These are phyloP conservation scores for Acanthosepion pharaonis DNA, from an alignment of 2,888 invertebrate genomes.

Conservation along the genomic window DNA sequence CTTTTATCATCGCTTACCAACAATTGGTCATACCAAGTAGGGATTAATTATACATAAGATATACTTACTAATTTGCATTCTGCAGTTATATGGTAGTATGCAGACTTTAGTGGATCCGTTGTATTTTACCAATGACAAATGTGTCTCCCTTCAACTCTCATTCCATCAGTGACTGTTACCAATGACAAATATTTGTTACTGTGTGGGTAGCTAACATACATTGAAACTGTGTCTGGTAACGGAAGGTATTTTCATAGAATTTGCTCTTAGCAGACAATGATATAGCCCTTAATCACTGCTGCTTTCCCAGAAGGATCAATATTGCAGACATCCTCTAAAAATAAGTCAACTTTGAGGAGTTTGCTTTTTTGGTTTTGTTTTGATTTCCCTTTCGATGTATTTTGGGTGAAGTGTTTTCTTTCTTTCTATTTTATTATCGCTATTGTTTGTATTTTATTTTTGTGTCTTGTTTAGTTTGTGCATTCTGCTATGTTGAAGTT, in stretches of 20 bases:
- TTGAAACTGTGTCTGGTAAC: not conserved
- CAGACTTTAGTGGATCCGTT: not conserved
- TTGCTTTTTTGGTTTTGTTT: not conserved
- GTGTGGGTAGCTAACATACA: not conserved
- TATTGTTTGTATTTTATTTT: not conserved
- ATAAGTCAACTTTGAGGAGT: not conserved
- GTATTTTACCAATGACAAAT: not conserved
- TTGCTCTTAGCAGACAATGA: slow-evolving; percentile 2
- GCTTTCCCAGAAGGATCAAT: not conserved
- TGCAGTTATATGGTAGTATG: not conserved
- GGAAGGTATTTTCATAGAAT: slow-evolving; percentile 33
- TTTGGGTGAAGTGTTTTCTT: not conserved
- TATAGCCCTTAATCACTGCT: slow-evolving; percentile 33
- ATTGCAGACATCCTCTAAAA: not conserved
- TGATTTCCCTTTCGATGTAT: not conserved
- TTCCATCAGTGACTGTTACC: not conserved
- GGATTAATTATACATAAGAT: no score
- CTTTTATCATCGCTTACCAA: no score
- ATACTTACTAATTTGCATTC: not conserved
- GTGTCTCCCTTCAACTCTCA: not conserved
- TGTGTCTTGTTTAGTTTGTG: not conserved
- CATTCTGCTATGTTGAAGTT: not conserved
- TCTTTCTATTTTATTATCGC: not conserved
- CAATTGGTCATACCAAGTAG: no score
- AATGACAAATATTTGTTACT: slow-evolving; percentile 20